Evolutionary conservation across 2,113 vertebrate species (phyloP).

Genomic region (Probosciger aterrimus): DNA sequence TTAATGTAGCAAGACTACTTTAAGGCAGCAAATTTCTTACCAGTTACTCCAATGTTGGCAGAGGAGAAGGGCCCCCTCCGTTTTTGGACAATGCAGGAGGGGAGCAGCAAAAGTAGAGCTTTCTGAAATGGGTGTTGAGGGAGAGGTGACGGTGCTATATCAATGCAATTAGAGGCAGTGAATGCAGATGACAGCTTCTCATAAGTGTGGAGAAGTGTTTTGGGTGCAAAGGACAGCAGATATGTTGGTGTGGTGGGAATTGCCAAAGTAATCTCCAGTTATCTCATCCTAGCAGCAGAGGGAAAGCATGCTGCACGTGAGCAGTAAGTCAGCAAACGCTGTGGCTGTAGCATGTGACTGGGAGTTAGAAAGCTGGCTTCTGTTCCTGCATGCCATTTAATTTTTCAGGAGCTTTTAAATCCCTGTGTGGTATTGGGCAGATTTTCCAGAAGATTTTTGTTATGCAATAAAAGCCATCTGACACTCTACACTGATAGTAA

Average conservation of each 20-base stretch:
- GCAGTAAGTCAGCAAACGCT: neutral
- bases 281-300: neutral
- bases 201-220: neutral
- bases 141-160: neutral
- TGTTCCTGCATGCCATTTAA: neutral
- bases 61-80: neutral
- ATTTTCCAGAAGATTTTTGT: constrained; percentile 34
- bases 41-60: neutral
- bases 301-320: neutral
- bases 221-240: neutral
- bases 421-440: neutral
- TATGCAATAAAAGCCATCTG: constrained; percentile 21
- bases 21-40: neutral
- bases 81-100: neutral
- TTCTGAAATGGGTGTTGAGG: neutral
- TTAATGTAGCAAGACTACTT: neutral
- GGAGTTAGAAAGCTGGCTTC: neutral
- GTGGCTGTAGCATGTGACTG: neutral
- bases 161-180: neutral
- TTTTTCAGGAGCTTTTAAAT: constrained; percentile 33
- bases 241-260: neutral
- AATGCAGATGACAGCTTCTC: neutral
- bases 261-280: neutral
- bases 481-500: neutral
- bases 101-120: neutral